Conservation (phyloP, 2,113 vertebrate species). For the Mustela nigripes region DNA sequence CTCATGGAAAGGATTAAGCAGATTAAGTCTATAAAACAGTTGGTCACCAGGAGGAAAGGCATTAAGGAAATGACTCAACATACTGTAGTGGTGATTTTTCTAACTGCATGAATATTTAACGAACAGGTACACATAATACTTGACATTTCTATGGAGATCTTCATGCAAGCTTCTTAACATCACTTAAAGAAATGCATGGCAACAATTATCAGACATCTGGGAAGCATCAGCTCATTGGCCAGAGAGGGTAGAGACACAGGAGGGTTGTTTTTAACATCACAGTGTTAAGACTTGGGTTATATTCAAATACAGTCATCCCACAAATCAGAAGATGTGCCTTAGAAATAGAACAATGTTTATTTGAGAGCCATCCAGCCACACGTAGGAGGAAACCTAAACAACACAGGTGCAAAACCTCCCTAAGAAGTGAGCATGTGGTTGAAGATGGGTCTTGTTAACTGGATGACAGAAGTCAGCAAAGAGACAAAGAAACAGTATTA, state of each 20-base stretch:
- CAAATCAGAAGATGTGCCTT: background rate
- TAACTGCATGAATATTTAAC: constrained; percentile 47
- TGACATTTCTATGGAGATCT: constrained; percentile 48
- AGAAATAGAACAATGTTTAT: background rate
- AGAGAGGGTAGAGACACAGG: background rate
- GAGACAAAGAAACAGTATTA: background rate
- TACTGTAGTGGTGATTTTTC: background rate
- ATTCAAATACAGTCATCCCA: background rate
- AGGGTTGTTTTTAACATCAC: background rate
- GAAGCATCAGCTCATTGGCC: background rate
- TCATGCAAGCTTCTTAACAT: background rate
- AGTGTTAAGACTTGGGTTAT: background rate
- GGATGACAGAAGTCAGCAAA: background rate
- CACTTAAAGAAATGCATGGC: constrained; percentile 26
- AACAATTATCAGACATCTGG: background rate
- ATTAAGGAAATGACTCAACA: constrained; percentile 26
- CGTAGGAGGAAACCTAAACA: background rate
- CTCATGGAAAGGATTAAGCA: background rate
- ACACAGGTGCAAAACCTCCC: background rate
- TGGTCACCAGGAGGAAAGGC: constrained; percentile 34
- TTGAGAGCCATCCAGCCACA: background rate
- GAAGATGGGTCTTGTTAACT: background rate
- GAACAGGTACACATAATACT: constrained; percentile 58
- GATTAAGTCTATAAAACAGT: constrained; percentile 58
- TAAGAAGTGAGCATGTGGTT: background rate